phyloP scores from a whole-genome alignment of 2,888 invertebrate genomes.

The Coronaproctus castanopsis region DNA sequence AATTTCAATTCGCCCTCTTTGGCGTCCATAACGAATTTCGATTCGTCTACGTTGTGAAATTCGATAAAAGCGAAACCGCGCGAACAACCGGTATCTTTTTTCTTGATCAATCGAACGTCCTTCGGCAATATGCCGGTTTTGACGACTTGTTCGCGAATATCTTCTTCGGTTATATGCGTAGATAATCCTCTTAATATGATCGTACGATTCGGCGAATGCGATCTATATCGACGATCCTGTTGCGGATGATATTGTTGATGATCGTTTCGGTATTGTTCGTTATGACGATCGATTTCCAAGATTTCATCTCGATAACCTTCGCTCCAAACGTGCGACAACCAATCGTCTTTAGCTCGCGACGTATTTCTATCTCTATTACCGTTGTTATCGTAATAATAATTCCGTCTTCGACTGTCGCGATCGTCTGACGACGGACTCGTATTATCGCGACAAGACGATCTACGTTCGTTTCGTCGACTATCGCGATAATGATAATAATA shows the following conservation, averaged over 20 bases:
- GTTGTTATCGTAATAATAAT: slow-evolving; percentile 7
- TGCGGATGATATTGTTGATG: slow-evolving; percentile 5
- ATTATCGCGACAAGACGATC: not conserved
- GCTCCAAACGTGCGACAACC: slow-evolving; percentile 10
- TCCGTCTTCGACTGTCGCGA: slow-evolving; percentile 5
- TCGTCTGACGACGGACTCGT: not conserved
- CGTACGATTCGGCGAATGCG: slow-evolving; percentile 42
- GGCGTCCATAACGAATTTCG: slow-evolving; percentile 76
- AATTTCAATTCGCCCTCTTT: slow-evolving; percentile 60
- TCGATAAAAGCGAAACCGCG: slow-evolving; percentile 84
- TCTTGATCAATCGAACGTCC: slow-evolving; percentile 61
- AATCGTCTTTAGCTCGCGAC: slow-evolving; percentile 10
- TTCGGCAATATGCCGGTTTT: slow-evolving; percentile 52
- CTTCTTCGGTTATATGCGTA: slow-evolving; percentile 53
- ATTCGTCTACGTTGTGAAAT: slow-evolving; percentile 72
- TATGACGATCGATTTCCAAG: not conserved
- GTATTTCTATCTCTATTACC: slow-evolving; percentile 12
- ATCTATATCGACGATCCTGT: slow-evolving; percentile 27
- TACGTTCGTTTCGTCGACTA: not conserved
- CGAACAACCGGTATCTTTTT: slow-evolving; percentile 71
- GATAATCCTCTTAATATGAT: slow-evolving; percentile 54
- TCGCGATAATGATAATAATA: not conserved
- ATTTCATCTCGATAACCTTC: slow-evolving; percentile 2
- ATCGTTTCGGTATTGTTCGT: not conserved
- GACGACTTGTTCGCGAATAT: slow-evolving; percentile 58